Conservation (phyloP, 2,888 invertebrate genomes). For the Epirrita christyi region DNA sequence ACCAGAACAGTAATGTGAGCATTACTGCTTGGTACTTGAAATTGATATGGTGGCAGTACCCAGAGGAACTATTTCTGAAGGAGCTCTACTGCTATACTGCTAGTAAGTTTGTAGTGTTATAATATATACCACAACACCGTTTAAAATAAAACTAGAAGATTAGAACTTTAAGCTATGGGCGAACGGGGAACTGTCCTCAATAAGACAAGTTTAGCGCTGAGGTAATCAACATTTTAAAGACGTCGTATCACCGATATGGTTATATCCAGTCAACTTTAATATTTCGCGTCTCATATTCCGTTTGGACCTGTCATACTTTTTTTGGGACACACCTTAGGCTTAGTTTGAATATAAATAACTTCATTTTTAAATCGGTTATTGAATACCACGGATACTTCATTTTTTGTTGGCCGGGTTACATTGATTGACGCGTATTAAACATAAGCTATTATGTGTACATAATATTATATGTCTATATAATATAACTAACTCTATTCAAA, state of each 20-base stretch:
- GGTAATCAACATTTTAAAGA: constrained; percentile 56
- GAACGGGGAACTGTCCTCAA: constrained; percentile 55
- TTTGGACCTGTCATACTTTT: constrained; percentile 13
- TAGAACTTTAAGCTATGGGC: constrained; percentile 43
- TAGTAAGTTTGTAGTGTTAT: not conserved
- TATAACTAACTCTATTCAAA: no score
- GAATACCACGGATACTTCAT: not conserved
- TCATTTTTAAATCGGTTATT: constrained; percentile 4
- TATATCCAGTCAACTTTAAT: constrained; percentile 30
- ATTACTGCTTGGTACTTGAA: no score
- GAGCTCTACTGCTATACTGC: no score
- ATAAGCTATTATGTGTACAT: not conserved
- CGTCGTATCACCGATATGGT: constrained; percentile 38
- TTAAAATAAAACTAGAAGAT: constrained; percentile 24
- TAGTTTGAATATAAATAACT: constrained; percentile 12
- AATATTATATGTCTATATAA: not conserved
- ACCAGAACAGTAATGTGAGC: no score
- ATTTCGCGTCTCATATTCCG: constrained; percentile 19
- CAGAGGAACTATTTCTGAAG: no score
- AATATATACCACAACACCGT: not conserved
- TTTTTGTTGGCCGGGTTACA: constrained; percentile 4
- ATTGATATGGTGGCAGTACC: no score
- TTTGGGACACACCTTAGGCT: constrained; percentile 5
- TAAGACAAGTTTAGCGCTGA: constrained; percentile 51
- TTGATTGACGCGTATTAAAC: constrained; percentile 10